phyloP scores from a whole-genome alignment of 1,140 invertebrate species.

The Choristoneura fumiferana region DNA sequence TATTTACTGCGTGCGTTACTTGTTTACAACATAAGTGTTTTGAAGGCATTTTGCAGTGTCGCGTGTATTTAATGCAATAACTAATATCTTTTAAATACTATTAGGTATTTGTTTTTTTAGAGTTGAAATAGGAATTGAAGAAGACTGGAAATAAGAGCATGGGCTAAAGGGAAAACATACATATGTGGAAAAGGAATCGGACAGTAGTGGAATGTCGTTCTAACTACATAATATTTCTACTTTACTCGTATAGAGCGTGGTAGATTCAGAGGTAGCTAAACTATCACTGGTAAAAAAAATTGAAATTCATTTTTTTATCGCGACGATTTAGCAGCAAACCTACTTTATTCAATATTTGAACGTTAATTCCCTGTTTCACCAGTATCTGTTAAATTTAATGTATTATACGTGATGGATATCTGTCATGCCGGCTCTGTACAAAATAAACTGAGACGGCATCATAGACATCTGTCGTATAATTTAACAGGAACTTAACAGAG shows the following conservation, averaged over 20 bases:
- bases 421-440: too few relatives aligned
- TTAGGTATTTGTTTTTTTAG: neutral
- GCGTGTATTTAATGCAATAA: constrained; percentile 16
- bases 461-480: too few relatives aligned
- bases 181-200: constrained; percentile 20
- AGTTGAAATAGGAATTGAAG: constrained; percentile 48
- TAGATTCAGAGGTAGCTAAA: constrained; percentile 5
- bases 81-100: neutral
- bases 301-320: too few relatives aligned
- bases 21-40: neutral
- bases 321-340: too few relatives aligned
- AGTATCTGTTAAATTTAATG: too few relatives aligned
- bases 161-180: constrained; percentile 29
- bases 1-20: too few relatives aligned
- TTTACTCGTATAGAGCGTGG: constrained; percentile 4
- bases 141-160: constrained; percentile 54
- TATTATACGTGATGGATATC: too few relatives aligned
- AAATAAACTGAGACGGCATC: too few relatives aligned
- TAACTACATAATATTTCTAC: constrained; percentile 5
- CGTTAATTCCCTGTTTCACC: too few relatives aligned
- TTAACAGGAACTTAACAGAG: too few relatives aligned
- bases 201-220: constrained; percentile 33
- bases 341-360: too few relatives aligned
- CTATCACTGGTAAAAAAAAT: too few relatives aligned
- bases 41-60: neutral